Evolutionary conservation across 2,797 vertebrate genomes (phyloP).

Genomic region (Pachyuromys duprasi): DNA sequence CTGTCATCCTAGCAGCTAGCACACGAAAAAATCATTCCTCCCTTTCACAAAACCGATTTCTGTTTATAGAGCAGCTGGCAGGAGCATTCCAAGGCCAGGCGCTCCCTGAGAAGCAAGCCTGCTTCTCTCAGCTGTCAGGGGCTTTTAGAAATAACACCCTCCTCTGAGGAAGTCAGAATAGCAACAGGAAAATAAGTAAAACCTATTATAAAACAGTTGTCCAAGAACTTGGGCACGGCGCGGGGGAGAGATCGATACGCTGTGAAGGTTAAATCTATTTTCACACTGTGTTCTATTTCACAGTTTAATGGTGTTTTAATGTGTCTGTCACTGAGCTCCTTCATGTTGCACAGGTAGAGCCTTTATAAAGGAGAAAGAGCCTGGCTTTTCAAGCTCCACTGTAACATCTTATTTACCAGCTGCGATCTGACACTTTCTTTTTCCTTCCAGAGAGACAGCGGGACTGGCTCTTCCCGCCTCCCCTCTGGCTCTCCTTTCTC

Average conservation of each 20-base stretch:
- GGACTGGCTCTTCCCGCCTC: slow-evolving; percentile 57
- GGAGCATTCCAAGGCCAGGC: slow-evolving; percentile 79
- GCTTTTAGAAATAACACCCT: slow-evolving; percentile 89
- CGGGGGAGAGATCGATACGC: slow-evolving; percentile 88
- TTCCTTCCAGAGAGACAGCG: slow-evolving; percentile 73
- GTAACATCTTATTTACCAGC: slow-evolving; percentile 90
- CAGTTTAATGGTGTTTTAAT: slow-evolving; percentile 95
- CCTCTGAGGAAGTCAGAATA: slow-evolving; percentile 89
- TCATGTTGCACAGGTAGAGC: slow-evolving; percentile 89
- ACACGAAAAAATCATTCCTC: slow-evolving; percentile 80
- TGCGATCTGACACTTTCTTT: slow-evolving; percentile 83
- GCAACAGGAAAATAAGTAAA: slow-evolving; percentile 91
- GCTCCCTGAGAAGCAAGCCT: slow-evolving; percentile 84
- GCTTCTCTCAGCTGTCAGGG: slow-evolving; percentile 87
- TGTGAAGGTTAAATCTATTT: slow-evolving; percentile 94
- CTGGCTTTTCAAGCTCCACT: slow-evolving; percentile 85
- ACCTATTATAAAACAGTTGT: slow-evolving; percentile 92
- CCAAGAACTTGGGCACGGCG: slow-evolving; percentile 88
- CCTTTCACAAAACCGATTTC: slow-evolving; percentile 83
- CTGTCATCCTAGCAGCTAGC: slow-evolving; percentile 75
- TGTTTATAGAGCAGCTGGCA: slow-evolving; percentile 85
- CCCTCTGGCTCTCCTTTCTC: slow-evolving; percentile 18
- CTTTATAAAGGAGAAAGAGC: slow-evolving; percentile 87
- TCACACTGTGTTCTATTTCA: slow-evolving; percentile 93
- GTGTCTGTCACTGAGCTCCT: slow-evolving; percentile 92